These are phyloP conservation scores for Neosilurus mollespiculum DNA, from an alignment of 2,797 vertebrate genomes.

Conservation along the genomic window DNA sequence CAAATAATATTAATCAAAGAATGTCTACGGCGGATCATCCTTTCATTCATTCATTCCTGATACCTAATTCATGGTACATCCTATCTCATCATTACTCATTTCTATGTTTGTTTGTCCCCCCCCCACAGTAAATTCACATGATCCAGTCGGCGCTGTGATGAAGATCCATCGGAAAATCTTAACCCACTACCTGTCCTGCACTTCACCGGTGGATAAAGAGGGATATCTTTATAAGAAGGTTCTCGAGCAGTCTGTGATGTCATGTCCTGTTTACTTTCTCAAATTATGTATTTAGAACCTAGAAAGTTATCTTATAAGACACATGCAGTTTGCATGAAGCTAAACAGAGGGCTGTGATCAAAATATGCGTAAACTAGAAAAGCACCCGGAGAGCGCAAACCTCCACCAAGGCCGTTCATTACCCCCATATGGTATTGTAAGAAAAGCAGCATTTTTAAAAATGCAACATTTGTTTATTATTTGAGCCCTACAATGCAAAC, in stretches of 20 bases:
- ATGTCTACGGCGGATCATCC: too few relatives aligned
- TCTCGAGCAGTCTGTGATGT: background rate
- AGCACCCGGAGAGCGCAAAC: too few relatives aligned
- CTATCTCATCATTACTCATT: background rate
- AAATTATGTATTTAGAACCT: background rate
- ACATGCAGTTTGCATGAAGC: background rate
- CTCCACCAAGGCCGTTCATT: too few relatives aligned
- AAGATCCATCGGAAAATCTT: constrained; percentile 90
- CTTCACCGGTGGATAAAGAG: constrained; percentile 83
- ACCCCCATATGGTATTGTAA: too few relatives aligned
- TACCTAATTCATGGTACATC: background rate
- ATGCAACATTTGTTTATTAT: too few relatives aligned
- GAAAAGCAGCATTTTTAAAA: too few relatives aligned
- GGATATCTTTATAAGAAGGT: constrained; percentile 88
- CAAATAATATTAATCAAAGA: too few relatives aligned
- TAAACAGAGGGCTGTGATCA: background rate
- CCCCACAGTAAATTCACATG: background rate
- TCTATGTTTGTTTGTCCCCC: background rate
- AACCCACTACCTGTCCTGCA: constrained; percentile 84
- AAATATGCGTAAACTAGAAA: too few relatives aligned
- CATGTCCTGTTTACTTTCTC: background rate
- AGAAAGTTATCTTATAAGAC: background rate
- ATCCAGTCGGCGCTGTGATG: constrained; percentile 70
- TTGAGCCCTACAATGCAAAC: too few relatives aligned
- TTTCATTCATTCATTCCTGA: too few relatives aligned